Base-by-base conservation (phyloP, 2,113 vertebrate genomes). In the Gasterosteus nipponicus region DNA sequence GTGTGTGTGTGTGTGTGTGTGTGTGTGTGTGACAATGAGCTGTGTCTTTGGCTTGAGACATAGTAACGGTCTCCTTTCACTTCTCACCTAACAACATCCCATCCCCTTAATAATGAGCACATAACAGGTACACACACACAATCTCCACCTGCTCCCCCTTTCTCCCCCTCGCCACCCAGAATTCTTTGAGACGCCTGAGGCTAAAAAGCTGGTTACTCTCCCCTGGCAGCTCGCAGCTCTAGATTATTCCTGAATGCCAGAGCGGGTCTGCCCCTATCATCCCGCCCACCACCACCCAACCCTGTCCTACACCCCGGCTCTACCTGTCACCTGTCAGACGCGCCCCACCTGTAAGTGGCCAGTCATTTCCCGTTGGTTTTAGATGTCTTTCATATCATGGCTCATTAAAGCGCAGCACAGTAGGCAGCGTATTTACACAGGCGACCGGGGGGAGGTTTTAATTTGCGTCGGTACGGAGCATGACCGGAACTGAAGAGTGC, bases 401-500 rank as follows among this genome's bases (percentile, higher is more conserved):
- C 93, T 94, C 94, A 94, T 95, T 94, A 94, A 94, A 95, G 94
- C 94, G 92, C 90, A 94, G 91, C 94, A 46, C 84, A 84, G 89
- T 85, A 81, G 84, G 87, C 83, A 86, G 89, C 87, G 69, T 93
- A 94, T 95, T 95, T 94, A 94, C 94, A 94, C 94, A 92, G 92
- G 91, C 92, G 88, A 91, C 93, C 69, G 88, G 92, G 18, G 2
- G 44, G 89, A 90, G 87, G 88, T 91, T 94, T 93, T 94, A 94
- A 95, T 94, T 94, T 94, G 92, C 91, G 75, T 92, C 75, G 91
- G 93, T 92, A 92, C 89, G 61, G 93, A 94, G 94, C 94, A 90
- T 94, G 92, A 95, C 93, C 90, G 93, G 91, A 94, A 95, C 94
- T 94, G 94, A 94, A 90, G 89, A 93, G 92, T 92, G 89, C 89